A percentile compares a stretch with the other conserved stretches of the same genome.
These are phyloP conservation scores for Oreochromis grahami DNA, from an alignment of 2,797 vertebrate species.

Conservation along the genomic window DNA sequence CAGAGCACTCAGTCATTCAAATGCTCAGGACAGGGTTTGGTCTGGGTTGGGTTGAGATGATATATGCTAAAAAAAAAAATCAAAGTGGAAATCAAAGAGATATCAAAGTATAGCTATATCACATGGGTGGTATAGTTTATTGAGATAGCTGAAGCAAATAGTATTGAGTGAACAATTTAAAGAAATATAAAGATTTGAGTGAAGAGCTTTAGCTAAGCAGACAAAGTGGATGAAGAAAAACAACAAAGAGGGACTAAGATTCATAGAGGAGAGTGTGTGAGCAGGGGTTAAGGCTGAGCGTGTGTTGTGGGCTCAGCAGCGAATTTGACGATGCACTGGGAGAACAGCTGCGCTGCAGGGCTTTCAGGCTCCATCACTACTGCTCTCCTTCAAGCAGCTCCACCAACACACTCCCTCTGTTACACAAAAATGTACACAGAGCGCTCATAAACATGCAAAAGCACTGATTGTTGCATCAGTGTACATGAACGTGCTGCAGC, in stretches of 20 bases:
- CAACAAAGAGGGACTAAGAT: conserved; percentile 17
- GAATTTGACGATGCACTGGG: conserved; percentile 73
- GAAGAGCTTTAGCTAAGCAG: conserved; percentile 10
- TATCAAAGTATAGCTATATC: not conserved
- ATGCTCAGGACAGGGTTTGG: not conserved
- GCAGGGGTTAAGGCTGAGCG: conserved; percentile 54
- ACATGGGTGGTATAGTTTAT: not conserved
- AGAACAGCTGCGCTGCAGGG: conserved; percentile 76
- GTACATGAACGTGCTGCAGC: conserved; percentile 18
- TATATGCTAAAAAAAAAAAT: not conserved
- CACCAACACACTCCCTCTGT: conserved; percentile 36
- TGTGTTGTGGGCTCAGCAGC: conserved; percentile 62
- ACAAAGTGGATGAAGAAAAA: conserved; percentile 4
- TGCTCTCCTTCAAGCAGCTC: conserved; percentile 75
- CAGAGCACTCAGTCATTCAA: conserved; percentile 27
- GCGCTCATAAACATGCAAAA: conserved; percentile 54
- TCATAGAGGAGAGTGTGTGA: conserved; percentile 27
- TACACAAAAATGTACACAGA: conserved; percentile 7
- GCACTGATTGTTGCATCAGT: conserved; percentile 51
- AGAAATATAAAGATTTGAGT: not conserved
- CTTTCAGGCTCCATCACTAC: conserved; percentile 76
- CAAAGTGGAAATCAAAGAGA: not conserved
- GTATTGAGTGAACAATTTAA: not conserved
- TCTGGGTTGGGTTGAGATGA: not conserved
- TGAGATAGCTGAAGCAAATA: not conserved